phyloP scores from a whole-genome alignment of 2,888 invertebrate species.

The Oxystoma pomonae region DNA sequence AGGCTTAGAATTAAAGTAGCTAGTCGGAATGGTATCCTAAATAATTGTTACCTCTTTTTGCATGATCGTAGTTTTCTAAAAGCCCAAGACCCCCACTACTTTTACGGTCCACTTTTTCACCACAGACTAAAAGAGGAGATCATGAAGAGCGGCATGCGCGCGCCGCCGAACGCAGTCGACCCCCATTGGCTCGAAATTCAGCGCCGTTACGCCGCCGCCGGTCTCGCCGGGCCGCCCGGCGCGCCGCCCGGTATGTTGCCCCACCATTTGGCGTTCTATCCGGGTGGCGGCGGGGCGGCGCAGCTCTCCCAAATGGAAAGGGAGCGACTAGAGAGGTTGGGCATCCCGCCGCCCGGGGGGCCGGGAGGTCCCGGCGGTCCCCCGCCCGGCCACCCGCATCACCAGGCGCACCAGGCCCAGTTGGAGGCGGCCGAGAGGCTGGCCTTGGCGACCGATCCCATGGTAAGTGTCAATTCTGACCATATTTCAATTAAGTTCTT shows the following conservation, averaged over 20 bases:
- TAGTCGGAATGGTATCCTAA: too few species aligned
- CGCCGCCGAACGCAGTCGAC: conserved; percentile 54
- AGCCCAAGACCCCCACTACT: conserved; percentile 4
- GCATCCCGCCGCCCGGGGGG: conserved; percentile 61
- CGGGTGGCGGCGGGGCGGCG: conserved; percentile 64
- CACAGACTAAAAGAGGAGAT: conserved; percentile 75
- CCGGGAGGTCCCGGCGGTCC: conserved; percentile 54
- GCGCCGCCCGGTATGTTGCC: conserved; percentile 53
- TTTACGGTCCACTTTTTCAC: not conserved
- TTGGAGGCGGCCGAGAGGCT: conserved; percentile 73
- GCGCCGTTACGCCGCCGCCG: conserved; percentile 52
- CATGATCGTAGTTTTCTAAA: not conserved
- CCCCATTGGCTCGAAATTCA: conserved; percentile 88
- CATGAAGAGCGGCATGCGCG: conserved; percentile 59
- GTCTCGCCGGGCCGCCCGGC: conserved; percentile 23
- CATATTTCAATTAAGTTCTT: not conserved
- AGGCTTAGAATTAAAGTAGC: too few species aligned
- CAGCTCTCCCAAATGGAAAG: conserved; percentile 77
- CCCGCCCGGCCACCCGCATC: conserved; percentile 52
- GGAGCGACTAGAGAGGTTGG: conserved; percentile 79
- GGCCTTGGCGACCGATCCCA: conserved; percentile 84
- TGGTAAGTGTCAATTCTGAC: conserved; percentile 54
- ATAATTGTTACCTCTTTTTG: not conserved
- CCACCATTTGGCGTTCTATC: conserved; percentile 69
- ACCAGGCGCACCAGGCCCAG: conserved; percentile 58